Evolutionary conservation across 2,888 invertebrate genomes (phyloP).

Genomic region (Amphipyra berbera): DNA sequence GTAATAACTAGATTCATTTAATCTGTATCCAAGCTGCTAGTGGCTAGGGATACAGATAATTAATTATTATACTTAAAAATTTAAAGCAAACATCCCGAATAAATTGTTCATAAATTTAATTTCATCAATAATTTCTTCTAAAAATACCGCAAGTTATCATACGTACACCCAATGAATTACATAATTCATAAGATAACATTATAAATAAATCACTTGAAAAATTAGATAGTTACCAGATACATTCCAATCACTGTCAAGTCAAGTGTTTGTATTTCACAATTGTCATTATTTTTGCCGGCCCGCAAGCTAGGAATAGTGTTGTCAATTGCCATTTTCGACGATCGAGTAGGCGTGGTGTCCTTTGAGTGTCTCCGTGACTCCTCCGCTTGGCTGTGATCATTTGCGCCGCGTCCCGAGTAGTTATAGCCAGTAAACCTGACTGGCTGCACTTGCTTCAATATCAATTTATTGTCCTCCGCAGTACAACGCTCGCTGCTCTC

Average conservation of each 20-base stretch:
- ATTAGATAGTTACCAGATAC: slow-evolving; percentile 43
- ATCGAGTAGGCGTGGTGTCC: slow-evolving; percentile 57
- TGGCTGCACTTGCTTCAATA: slow-evolving; percentile 74
- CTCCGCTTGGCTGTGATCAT: slow-evolving; percentile 59
- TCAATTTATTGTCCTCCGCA: slow-evolving; percentile 80
- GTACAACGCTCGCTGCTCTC: slow-evolving; percentile 41
- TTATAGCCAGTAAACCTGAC: slow-evolving; percentile 79
- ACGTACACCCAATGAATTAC: slow-evolving; percentile 13
- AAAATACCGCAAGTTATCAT: slow-evolving; percentile 24
- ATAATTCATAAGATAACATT: slow-evolving; percentile 43
- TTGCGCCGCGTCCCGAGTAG: slow-evolving; percentile 73
- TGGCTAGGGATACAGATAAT: no score
- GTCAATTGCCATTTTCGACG: slow-evolving; percentile 54
- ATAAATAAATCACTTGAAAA: slow-evolving; percentile 56
- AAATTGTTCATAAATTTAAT: slow-evolving; percentile 4
- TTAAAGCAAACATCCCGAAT: neutral
- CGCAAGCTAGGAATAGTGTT: slow-evolving; percentile 52
- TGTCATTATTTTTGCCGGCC: slow-evolving; percentile 3
- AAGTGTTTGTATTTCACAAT: slow-evolving; percentile 25
- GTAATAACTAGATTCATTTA: no score
- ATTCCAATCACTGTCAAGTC: slow-evolving; percentile 29
- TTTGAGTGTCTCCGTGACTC: slow-evolving; percentile 46
- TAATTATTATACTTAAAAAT: neutral
- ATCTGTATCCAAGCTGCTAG: no score
- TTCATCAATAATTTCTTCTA: slow-evolving; percentile 26